Percentiles rank a stretch among this genome's conserved stretches.
phyloP scores from a whole-genome alignment of 2,888 invertebrate species.

The Crossocerus cetratus region DNA sequence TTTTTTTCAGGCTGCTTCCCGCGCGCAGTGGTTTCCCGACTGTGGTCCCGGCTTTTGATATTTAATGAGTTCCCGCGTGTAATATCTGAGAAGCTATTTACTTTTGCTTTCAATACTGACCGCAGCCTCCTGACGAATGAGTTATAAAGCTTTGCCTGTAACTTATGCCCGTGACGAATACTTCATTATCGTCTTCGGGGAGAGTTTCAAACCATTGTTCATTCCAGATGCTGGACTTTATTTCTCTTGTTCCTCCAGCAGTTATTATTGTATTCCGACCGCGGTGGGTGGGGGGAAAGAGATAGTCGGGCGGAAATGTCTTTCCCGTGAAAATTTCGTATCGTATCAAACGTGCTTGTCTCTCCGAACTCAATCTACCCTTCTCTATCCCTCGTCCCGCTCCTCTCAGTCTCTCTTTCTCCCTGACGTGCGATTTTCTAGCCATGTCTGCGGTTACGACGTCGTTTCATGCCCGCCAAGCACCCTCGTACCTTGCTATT shows the following conservation, averaged over 20 bases:
- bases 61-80: not conserved
- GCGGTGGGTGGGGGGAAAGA: not conserved
- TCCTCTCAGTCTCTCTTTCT: not conserved
- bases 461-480: not conserved
- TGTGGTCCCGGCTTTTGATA: not conserved
- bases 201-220: too few relatives aligned
- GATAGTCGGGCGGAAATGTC: too few relatives aligned
- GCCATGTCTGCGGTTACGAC: constrained; percentile 6
- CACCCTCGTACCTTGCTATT: not conserved
- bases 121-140: too few relatives aligned
- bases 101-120: too few relatives aligned
- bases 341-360: too few relatives aligned
- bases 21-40: not conserved
- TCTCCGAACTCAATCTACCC: too few relatives aligned
- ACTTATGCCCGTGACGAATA: too few relatives aligned
- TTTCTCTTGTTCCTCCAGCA: not conserved
- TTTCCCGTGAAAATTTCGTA: too few relatives aligned
- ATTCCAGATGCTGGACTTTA: too few relatives aligned
- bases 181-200: too few relatives aligned
- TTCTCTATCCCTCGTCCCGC: not conserved
- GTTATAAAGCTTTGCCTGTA: too few relatives aligned
- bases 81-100: too few relatives aligned
- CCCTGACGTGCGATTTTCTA: not conserved
- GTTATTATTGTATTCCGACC: not conserved
- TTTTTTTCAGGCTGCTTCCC: constrained; percentile 12